A percentile compares a stretch with the other conserved stretches of the same genome.
phyloP scores from a whole-genome alignment of 2,113 vertebrate species.

The Gallinago paraguaiae region DNA sequence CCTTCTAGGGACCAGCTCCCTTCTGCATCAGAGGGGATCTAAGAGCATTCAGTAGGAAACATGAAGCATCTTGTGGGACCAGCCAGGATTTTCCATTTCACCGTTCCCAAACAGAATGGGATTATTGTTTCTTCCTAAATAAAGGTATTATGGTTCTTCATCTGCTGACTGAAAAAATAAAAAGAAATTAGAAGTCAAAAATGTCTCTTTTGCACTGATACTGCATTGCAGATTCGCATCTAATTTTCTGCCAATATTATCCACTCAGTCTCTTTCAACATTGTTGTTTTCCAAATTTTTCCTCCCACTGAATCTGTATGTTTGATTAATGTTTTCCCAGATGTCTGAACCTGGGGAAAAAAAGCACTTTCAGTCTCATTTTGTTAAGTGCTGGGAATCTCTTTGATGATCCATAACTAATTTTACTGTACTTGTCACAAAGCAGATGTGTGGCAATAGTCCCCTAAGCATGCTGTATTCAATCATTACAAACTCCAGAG shows the following conservation, averaged over 20 bases:
- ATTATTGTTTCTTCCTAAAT: not conserved
- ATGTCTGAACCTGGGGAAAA: slow-evolving; percentile 50
- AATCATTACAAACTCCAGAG: not conserved
- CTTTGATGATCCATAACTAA: slow-evolving; percentile 69
- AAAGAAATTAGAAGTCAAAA: not conserved
- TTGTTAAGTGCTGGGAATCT: slow-evolving; percentile 43
- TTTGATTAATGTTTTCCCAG: slow-evolving; percentile 67
- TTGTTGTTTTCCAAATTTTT: slow-evolving; percentile 33
- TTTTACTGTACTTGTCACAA: slow-evolving; percentile 60
- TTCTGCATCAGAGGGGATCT: not conserved
- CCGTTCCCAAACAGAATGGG: not conserved
- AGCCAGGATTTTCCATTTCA: not conserved
- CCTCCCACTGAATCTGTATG: slow-evolving; percentile 12
- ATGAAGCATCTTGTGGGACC: not conserved
- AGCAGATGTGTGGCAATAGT: slow-evolving; percentile 49
- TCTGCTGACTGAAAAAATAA: not conserved
- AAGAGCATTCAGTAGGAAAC: not conserved
- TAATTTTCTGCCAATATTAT: slow-evolving; percentile 28
- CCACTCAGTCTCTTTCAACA: slow-evolving; percentile 18
- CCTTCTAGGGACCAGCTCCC: not conserved
- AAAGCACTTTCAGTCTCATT: slow-evolving; percentile 44
- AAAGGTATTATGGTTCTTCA: not conserved
- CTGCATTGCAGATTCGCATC: not conserved
- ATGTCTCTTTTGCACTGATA: not conserved
- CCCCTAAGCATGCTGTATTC: not conserved